Evolutionary conservation across 2,797 vertebrate species (phyloP), one percentile per base, ranked within the genome.

Genomic region (Naso thynnoides): DNA sequence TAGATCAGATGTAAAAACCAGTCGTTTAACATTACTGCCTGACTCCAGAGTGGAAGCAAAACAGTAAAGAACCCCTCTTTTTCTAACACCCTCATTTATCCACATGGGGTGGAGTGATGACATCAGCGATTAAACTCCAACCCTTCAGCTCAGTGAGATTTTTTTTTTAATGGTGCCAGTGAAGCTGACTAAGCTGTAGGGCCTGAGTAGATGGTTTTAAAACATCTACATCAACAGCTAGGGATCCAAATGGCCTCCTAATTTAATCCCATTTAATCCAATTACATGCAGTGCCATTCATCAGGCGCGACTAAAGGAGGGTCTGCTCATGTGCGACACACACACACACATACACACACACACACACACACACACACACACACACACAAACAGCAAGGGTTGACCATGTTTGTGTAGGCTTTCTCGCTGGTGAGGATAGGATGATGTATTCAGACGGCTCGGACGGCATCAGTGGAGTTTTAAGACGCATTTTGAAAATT

Each of bases 221-320:
- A 90, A 87, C 80, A 79, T 88, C 74, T 62, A 76, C 73, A 86
- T 90, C 80, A 84, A 88, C 79, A 79, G 82, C 66, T 50, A 42
- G 14, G 23, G 55, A 89, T 88, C 70, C 71, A 86, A 84, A 87
- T 60, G 73, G 64, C 70, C 76, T 48, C 62, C 64, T 87, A 80
- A 89, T 91, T 85, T 84, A 90, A 92, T 88, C 84, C 75, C 27
- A 76, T 84, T 90, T 88, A 82, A 92, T 91, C 79, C 77, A 84
- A 88, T 92, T 84, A 87, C 71, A 86, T 14, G 57, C 45, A 1
- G 66, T 74, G 85, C 80, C 84, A 83, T 73, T 88, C 87, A 80
- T 31, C 66, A 64, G 69, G 8, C 49, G 33, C 50, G 24, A 62
- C 61, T 42, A 15, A 54, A 62, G 63, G 41, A 70, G 50, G 64